Base-by-base conservation (phyloP, 2,888 invertebrate genomes). In the Noctua janthina region DNA sequence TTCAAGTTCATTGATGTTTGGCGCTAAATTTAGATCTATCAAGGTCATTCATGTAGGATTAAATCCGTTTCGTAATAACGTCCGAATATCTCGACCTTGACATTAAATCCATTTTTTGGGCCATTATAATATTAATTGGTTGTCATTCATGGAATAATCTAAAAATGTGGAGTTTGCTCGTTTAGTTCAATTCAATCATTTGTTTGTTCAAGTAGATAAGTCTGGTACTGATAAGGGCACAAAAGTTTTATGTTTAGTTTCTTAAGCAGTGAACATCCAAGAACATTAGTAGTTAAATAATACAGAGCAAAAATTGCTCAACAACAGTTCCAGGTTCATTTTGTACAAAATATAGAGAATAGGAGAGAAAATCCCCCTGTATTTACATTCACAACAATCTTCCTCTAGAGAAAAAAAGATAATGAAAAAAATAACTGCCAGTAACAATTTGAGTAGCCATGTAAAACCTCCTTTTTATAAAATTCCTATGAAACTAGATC, bases 1-100 rank as follows among this genome's bases (percentile, higher is more conserved):
- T 74, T 88, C 89, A 91, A 91, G 91, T 90, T 90, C 91, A 91
- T 73, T 86, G 51, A 76, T 90, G 87, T 86, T 84, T 82, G 76
- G 67, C n/a, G 74, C 71, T 86, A 87, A 80, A 78, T 83, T 81
- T 85, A 83, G 82, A 79, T 64, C 23, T 67, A 72, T 88, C 88
- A 90, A 91, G 91, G 90, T 88, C 82, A 76, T 20, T 66, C 54
- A 29, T 81, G 13, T 73, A 74, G 73, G 69, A 79, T 64, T 64
- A 76, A 69, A 73, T 73, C 23, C 10, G 56, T 83, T 29, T 69
- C 59, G 78, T 56, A 51, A 76, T 68, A 74, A 15, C 46, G 72
- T 56, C 49, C 70, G 74, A 74, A 46, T 88, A 82, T 84, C n/a
- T 72, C 88, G 87, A 88, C 92, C 91, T 92, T 92, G 91, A 51